phyloP scores from a whole-genome alignment of 2,888 invertebrate genomes.

The Sthenelais limicola region DNA sequence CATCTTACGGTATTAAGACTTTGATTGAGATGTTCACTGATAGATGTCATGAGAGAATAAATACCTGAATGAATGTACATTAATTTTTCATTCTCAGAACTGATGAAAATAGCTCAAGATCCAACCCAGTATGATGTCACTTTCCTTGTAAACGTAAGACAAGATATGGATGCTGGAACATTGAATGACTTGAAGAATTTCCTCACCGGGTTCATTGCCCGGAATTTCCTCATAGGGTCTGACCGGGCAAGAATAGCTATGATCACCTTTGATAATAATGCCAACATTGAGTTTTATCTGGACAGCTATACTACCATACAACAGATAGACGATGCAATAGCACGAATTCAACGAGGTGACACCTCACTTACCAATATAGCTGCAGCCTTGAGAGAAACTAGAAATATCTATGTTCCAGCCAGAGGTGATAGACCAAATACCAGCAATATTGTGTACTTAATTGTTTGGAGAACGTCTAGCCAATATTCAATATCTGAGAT shows the following conservation, averaged over 20 bases:
- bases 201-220: conserved; percentile 13
- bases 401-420: background rate
- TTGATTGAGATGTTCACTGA: too few relatives aligned
- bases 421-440: background rate
- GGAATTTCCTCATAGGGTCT: conserved; percentile 15
- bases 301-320: background rate
- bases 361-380: background rate
- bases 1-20: too few relatives aligned
- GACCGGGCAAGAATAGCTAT: background rate
- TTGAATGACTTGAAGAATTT: background rate
- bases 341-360: background rate
- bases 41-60: too few relatives aligned
- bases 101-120: background rate
- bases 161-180: background rate
- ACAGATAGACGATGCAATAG: background rate
- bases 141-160: conserved; percentile 3
- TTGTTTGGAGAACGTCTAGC: conserved; percentile 8
- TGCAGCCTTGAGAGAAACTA: background rate
- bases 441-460: conserved; percentile 7
- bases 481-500: background rate
- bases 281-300: background rate
- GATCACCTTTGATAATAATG: conserved; percentile 16
- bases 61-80: too few relatives aligned
- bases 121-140: background rate
- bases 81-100: too few relatives aligned